Base-by-base conservation (phyloP, 2,888 invertebrate genomes). In the Campaea margaritaria region DNA sequence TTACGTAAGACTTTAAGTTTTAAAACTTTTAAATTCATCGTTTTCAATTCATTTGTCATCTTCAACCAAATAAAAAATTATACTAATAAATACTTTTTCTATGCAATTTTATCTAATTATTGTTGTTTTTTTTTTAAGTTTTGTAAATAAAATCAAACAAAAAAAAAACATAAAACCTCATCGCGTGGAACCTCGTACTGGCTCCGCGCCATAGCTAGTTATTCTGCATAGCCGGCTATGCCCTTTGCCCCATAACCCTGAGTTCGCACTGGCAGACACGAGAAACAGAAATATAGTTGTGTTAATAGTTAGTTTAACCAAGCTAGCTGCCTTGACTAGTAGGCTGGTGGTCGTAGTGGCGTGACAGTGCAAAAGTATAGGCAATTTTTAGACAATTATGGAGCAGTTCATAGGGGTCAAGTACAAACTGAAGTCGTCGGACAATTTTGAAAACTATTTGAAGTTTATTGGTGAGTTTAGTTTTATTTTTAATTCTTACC, bases 401-500 rank as follows among this genome's bases (percentile, higher is more conserved):
- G 82, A 87, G 1, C 67, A 68, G 48, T 82, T 70, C 60, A 3
- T 83, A 0, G 81, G 79, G 16, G 76, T 78, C 41, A 83, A 78
- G 69, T 87, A 86, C 61, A 83, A 79, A 48, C 71, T 87, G 51
- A 84, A 77, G 66, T 69, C 79, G 0, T 87, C 88, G 27, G 83
- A 86, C 1, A 79, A 86, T 52, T 88, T 87, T 58, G 87, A 87
- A 2, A 85, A 85, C 2, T 88, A 86, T 63, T 65, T 88, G 16
- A 86, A 86, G 57, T 83, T 75, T 71, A 80, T 86, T 31, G 83
- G 86, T 86, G 31, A 83, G 31, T 31, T 31, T 7, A 31, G 31
- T 9, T 7, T 31, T 3, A 9, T 31, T 31, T 31, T 7, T 7
- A 31, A 7, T 27, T 27, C 27, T 27, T 27, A 27, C 7, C 10